phyloP scores from a whole-genome alignment of 2,888 invertebrate genomes.

The Junonia oenone region DNA sequence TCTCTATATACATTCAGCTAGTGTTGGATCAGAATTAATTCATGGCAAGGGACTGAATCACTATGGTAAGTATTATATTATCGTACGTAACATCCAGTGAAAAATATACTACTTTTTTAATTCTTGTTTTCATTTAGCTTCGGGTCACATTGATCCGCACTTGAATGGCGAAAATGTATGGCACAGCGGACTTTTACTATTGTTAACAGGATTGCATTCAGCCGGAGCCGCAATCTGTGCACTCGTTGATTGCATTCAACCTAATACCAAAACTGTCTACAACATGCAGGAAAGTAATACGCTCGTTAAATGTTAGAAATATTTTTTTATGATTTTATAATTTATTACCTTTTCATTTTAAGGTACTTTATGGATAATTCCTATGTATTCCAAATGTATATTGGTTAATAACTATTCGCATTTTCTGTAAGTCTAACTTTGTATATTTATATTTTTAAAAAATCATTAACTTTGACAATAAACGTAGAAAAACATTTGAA shows the following conservation, averaged over 20 bases:
- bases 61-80: constrained; percentile 47
- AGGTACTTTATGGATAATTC: constrained; percentile 66
- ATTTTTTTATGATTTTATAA: background rate
- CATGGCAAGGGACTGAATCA: constrained; percentile 65
- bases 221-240: constrained; percentile 53
- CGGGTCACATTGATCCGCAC: constrained; percentile 60
- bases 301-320: background rate
- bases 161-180: constrained; percentile 59
- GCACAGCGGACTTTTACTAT: constrained; percentile 52
- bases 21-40: constrained; percentile 62
- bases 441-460: no score
- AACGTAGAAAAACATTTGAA: no score
- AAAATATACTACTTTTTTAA: background rate
- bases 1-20: constrained; percentile 59
- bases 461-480: no score
- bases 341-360: constrained; percentile 3
- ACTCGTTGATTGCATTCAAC: constrained; percentile 46
- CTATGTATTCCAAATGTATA: constrained; percentile 65
- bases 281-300: constrained; percentile 50
- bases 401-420: constrained; percentile 52
- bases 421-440: constrained; percentile 58
- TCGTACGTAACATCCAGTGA: background rate
- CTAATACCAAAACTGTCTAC: constrained; percentile 34
- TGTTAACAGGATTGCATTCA: constrained; percentile 46
- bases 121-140: constrained; percentile 41